A percentile compares a stretch with the other conserved stretches of the same genome.
These are phyloP conservation scores for Parnassius smintheus DNA, from an alignment of 2,888 invertebrate species.

Conservation along the genomic window DNA sequence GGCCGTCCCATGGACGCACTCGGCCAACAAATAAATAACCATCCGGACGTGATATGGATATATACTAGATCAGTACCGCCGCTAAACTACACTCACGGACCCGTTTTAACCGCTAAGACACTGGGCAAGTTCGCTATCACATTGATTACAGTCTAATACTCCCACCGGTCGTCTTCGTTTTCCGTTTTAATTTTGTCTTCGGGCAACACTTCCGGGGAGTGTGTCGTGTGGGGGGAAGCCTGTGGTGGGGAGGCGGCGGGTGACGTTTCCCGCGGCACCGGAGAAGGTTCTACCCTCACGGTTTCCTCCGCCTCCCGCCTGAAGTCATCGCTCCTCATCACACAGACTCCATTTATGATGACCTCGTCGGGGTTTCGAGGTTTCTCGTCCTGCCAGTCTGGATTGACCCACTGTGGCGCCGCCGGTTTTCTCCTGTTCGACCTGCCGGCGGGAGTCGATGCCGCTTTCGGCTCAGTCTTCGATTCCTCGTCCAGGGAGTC, in stretches of 20 bases:
- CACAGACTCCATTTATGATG: conserved; percentile 96
- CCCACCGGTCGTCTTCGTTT: conserved; percentile 83
- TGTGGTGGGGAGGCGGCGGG: conserved; percentile 49
- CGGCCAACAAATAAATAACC: conserved; percentile 48
- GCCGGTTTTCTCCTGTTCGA: conserved; percentile 94
- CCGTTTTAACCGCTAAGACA: conserved; percentile 44
- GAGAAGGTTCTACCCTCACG: conserved; percentile 88
- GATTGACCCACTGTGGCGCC: conserved; percentile 98
- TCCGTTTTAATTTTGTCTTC: conserved; percentile 82
- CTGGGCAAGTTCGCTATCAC: conserved; percentile 33
- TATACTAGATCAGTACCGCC: conserved; percentile 31
- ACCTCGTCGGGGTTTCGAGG: conserved; percentile 85
- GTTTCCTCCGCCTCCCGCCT: conserved; percentile 84
- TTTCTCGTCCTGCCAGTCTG: conserved; percentile 91
- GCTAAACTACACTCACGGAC: conserved; percentile 44
- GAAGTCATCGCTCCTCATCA: conserved; percentile 92
- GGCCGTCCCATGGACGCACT: conserved; percentile 33
- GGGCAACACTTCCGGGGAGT: conserved; percentile 51
- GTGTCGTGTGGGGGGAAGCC: conserved; percentile 45
- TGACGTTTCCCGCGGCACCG: conserved; percentile 80
- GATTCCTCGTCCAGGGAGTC: conserved; percentile 82
- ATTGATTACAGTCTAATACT: conserved; percentile 60
- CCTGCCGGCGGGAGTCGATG: conserved; percentile 68
- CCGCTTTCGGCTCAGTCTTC: conserved; percentile 80
- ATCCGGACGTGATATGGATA: conserved; percentile 37